A percentile compares a stretch with the other conserved stretches of the same genome.
Conservation (phyloP, 2,888 invertebrate species). For the Diachrysia chrysitis region DNA sequence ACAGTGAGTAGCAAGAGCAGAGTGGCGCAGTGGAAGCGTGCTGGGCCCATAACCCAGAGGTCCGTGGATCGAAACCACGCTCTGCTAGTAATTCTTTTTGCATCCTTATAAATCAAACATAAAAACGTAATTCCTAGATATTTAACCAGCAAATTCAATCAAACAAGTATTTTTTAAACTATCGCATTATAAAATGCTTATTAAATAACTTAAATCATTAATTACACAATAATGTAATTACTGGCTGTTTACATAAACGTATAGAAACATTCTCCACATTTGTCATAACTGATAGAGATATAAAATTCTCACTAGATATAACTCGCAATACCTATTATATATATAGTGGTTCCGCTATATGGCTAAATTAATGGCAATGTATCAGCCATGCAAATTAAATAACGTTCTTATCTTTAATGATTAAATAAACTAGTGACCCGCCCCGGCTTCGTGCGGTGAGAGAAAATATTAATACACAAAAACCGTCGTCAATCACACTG, state of each 20-base stretch:
- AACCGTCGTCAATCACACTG: too few relatives aligned
- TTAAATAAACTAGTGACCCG: too few relatives aligned
- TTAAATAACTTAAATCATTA: neutral
- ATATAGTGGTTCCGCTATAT: neutral
- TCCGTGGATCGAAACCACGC: constrained; percentile 97
- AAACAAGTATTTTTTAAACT: neutral
- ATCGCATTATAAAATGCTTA: neutral
- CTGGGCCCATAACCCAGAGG: constrained; percentile 96
- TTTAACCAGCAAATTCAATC: neutral
- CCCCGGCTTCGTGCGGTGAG: too few relatives aligned
- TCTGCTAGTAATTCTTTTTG: constrained; percentile 85
- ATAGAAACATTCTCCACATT: constrained; percentile 27
- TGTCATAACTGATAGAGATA: constrained; percentile 22
- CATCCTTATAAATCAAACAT: neutral
- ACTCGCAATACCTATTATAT: neutral
- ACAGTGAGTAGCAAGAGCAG: constrained; percentile 83
- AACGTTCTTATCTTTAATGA: too few relatives aligned
- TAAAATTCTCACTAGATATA: constrained; percentile 1
- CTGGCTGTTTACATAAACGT: constrained; percentile 17
- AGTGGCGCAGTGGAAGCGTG: constrained; percentile 95
- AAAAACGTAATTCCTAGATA: neutral
- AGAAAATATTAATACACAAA: too few relatives aligned
- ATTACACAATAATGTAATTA: constrained; percentile 31
- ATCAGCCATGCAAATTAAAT: too few relatives aligned
- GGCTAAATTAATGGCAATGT: too few relatives aligned